phyloP scores from a whole-genome alignment of 2,113 vertebrate genomes.

The Pipra filicauda region DNA sequence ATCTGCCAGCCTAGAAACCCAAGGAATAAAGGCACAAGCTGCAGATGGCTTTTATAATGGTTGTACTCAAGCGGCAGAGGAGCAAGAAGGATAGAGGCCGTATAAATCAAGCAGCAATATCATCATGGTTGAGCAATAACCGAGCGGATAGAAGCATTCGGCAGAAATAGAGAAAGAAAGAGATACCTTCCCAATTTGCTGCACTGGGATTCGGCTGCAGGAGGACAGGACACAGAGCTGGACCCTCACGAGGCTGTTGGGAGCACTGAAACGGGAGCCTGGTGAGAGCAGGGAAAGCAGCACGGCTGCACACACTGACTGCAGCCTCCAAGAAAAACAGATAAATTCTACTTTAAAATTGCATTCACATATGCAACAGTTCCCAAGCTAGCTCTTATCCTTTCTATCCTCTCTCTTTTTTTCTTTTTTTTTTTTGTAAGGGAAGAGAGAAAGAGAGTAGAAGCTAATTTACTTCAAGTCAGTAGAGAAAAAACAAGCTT shows the following conservation, averaged over 20 bases:
- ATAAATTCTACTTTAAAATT: neutral
- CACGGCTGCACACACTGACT: neutral
- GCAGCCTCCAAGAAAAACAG: neutral
- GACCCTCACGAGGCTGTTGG: neutral
- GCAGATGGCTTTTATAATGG: slow-evolving; percentile 50
- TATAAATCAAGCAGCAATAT: slow-evolving; percentile 33
- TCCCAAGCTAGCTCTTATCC: neutral
- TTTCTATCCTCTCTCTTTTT: neutral
- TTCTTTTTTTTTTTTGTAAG: neutral
- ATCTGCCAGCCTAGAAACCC: slow-evolving; percentile 66
- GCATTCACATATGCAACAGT: neutral
- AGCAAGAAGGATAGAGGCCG: neutral
- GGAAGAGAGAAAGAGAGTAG: neutral
- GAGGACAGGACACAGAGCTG: neutral
- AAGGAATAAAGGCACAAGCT: slow-evolving; percentile 38
- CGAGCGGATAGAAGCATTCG: neutral
- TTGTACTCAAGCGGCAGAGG: neutral
- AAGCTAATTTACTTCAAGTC: slow-evolving; percentile 26
- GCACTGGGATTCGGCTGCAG: neutral
- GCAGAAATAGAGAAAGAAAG: neutral
- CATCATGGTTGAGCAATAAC: neutral
- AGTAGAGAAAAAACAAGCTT: slow-evolving; percentile 2
- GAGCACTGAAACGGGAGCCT: neutral
- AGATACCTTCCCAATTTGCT: neutral
- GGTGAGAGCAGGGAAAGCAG: neutral